A percentile compares a stretch with the other conserved stretches of the same genome.
Evolutionary conservation across 2,113 vertebrate genomes (phyloP).

Genomic region (Dasypus novemcinctus): DNA sequence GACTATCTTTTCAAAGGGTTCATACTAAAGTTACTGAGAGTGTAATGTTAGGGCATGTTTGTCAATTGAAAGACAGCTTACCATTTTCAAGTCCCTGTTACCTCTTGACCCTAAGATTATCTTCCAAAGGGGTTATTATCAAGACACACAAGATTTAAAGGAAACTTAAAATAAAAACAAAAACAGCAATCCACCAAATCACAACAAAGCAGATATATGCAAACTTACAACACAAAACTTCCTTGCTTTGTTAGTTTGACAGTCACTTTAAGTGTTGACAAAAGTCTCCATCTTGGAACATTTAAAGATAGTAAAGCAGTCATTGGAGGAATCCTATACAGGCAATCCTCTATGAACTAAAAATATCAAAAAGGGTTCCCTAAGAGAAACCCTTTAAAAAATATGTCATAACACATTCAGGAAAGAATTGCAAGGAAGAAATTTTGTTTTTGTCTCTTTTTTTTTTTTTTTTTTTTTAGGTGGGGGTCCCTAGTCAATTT

Average conservation of each 20-base stretch:
- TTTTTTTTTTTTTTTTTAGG: no score
- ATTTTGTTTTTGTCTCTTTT: background rate
- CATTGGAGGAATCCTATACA: slow-evolving; percentile 76
- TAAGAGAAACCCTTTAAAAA: slow-evolving; percentile 72
- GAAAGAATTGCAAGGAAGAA: background rate
- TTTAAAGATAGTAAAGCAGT: slow-evolving; percentile 78
- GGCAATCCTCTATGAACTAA: slow-evolving; percentile 77
- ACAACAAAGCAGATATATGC: background rate
- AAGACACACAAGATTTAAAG: slow-evolving; percentile 77
- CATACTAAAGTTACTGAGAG: background rate
- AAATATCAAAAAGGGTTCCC: slow-evolving; percentile 72
- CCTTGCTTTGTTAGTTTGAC: slow-evolving; percentile 79
- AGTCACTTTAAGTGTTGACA: slow-evolving; percentile 77
- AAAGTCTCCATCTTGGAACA: slow-evolving; percentile 75
- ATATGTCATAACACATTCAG: background rate
- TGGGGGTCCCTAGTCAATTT: background rate
- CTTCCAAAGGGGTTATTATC: slow-evolving; percentile 78
- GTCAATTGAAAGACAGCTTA: slow-evolving; percentile 74
- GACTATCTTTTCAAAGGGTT: slow-evolving; percentile 15
- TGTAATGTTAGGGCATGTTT: background rate
- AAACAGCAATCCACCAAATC: slow-evolving; percentile 59
- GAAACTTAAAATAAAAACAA: slow-evolving; percentile 80
- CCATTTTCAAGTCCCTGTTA: slow-evolving; percentile 70
- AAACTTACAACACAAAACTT: slow-evolving; percentile 64
- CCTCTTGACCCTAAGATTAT: slow-evolving; percentile 73